Evolutionary conservation across 2,888 invertebrate species (phyloP), one percentile per base, ranked within the genome.

Genomic region (Tromatobia lineatoria): DNA sequence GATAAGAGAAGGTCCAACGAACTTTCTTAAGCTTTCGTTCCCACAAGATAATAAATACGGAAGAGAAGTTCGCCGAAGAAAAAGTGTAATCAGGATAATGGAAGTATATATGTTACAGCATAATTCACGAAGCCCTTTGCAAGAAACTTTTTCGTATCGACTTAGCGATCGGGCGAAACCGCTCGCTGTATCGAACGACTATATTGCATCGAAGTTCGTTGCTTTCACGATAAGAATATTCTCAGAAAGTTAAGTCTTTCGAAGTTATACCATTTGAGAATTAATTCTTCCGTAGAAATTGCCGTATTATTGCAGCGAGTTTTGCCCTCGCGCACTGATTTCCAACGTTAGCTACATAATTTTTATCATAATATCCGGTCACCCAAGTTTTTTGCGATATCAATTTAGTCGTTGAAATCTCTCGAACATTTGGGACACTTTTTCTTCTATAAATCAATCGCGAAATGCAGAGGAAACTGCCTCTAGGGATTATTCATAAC

Each of bases 1-100:
- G 50, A 50, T 50, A 50, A 50, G 50, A 50, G 18, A 18, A 50
- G 18, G 50, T 50, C 50, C 50, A 50, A 15, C n/a, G 18, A 50
- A 50, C 50, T 50, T 50, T 7, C 50, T 50, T 50, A 50, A 50
- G 18, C 50, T 50, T 7, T 50, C 50, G 18, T n/a, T 50, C 4
- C 18, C 50, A 50, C 50, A 50, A 50, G 50, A n/a, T 50, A 50
- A 50, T 50, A 15, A 47, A n/a, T n/a, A n/a, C n/a, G n/a, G n/a
- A n/a, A n/a, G n/a, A n/a, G n/a, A n/a, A 29, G 29, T 47, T 15
- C 2, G 47, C 47, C 15, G 18, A 50, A 50, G 18, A n/a, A 50
- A 50, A 50, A 50, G 50, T 18, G 18, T 50, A n/a, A 50, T 50
- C 50, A 50, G 50, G 50, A 18, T 50, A 50, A 50, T 18, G 50